Evolutionary conservation across 1,140 invertebrate genomes (phyloP), one percentile per base, ranked within the genome.

Genomic region (Spodoptera litura): DNA sequence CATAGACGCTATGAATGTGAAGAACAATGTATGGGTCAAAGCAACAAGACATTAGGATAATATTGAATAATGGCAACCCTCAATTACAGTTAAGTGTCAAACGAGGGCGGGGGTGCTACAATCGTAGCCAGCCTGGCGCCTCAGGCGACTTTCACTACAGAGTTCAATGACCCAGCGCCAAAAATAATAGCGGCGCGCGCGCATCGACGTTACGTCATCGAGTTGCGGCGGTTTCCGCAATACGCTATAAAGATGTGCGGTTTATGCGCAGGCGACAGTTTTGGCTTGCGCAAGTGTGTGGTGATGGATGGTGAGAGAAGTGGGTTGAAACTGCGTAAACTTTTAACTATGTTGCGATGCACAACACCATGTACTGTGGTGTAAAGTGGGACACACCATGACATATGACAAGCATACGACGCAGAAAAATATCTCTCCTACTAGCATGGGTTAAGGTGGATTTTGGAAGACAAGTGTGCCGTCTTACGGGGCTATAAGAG

Each of bases 91-190:
- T 20, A 64, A n/a, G 38, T 76, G 53, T 20, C 61, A 64, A 38
- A 58, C 53, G 31, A 81, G 82, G 82, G 55, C 74, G 68, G 68
- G 83, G 79, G 78, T 81, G 81, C 38, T 70, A 51, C 38, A 13
- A 27, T 31, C 73, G 62, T 75, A 86, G 84, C 66, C 84, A 53
- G 84, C 81, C 31, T 81, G 84, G 84, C 84, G 84, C 79, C 84
- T 61, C 51, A 12, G 81, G 74, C 78, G 61, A 85, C 84, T 85
- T 86, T 84, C 84, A 78, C 82, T 84, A 74, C 66, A 27, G 51
- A 58, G 80, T 74, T 82, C 84, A 78, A 72, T 74, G 81, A 38
- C 79, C 82, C 56, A 25, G 72, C 81, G 79, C 82, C 84, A 80
- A 86, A 86, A 86, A 81, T 84, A 81, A 74, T 78, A 53, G 66